Percentiles rank a stretch among this genome's conserved stretches.
These are phyloP conservation scores for Sciaenops ocellatus DNA, from an alignment of 2,797 vertebrate genomes.

Conservation along the genomic window DNA sequence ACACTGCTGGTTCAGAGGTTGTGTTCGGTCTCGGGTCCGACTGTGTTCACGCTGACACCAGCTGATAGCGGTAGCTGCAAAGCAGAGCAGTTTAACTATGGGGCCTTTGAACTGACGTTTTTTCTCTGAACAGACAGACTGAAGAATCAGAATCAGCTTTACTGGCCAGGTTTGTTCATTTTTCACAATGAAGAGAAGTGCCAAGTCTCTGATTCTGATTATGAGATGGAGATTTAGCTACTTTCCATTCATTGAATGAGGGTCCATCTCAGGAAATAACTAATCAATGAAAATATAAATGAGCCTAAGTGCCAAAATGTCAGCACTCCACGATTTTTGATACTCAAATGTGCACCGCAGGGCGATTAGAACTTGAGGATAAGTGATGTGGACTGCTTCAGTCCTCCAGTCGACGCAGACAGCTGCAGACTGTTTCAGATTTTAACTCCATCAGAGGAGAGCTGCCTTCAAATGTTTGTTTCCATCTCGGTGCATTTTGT, in stretches of 20 bases:
- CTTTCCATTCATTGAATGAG: neutral
- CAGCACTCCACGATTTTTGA: neutral
- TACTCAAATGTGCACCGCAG: no score
- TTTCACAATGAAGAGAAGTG: neutral
- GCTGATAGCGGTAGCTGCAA: no score
- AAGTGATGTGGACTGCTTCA: neutral
- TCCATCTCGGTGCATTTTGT: slow-evolving; percentile 41
- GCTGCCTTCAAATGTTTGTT: slow-evolving; percentile 52
- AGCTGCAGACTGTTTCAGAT: slow-evolving; percentile 11
- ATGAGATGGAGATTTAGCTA: neutral
- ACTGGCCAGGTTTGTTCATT: no score
- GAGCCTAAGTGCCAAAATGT: neutral
- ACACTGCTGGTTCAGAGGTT: no score
- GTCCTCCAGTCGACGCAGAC: neutral
- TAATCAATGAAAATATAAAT: neutral
- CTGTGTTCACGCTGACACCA: no score
- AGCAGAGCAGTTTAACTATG: no score
- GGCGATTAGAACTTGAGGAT: neutral
- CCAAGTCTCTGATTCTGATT: neutral
- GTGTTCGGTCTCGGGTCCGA: no score
- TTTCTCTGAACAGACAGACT: no score
- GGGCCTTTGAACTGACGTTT: no score
- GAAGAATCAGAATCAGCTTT: no score
- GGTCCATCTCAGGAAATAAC: neutral
- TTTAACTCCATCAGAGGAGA: slow-evolving; percentile 18